phyloP scores from a whole-genome alignment of 2,888 invertebrate species.

The Aricia artaxerxes region DNA sequence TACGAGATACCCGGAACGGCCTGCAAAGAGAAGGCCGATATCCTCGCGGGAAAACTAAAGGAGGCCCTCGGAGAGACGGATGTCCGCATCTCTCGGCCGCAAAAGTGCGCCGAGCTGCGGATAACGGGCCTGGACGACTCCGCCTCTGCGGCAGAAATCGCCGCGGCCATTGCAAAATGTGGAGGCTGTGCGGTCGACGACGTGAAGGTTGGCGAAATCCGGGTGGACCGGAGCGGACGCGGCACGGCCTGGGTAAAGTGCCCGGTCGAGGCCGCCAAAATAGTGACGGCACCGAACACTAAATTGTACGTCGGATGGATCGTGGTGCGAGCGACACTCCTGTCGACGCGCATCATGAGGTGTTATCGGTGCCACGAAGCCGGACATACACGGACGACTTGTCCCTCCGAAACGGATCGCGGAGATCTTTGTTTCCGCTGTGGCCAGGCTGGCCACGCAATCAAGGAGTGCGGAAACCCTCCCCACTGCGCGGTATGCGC shows the following conservation, averaged over 20 bases:
- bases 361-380: slow-evolving; percentile 11
- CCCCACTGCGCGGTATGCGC: too few relatives aligned
- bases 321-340: too few relatives aligned
- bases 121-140: too few relatives aligned
- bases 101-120: too few relatives aligned
- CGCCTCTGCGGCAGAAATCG: neutral
- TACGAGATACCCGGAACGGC: too few relatives aligned
- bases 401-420: neutral
- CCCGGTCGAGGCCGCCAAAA: neutral
- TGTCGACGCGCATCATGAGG: neutral
- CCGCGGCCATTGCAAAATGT: neutral
- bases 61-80: too few relatives aligned
- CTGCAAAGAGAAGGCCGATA: too few relatives aligned
- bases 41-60: too few relatives aligned
- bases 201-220: neutral
- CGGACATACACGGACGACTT: neutral
- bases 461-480: too few relatives aligned
- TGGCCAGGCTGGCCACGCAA: neutral
- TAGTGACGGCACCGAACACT: neutral
- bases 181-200: neutral
- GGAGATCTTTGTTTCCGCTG: slow-evolving; percentile 23
- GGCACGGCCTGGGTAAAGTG: neutral
- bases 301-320: neutral
- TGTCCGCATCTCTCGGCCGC: too few relatives aligned
- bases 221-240: neutral